These are phyloP conservation scores for Leucania comma DNA, from an alignment of 2,888 invertebrate genomes.

Conservation along the genomic window DNA sequence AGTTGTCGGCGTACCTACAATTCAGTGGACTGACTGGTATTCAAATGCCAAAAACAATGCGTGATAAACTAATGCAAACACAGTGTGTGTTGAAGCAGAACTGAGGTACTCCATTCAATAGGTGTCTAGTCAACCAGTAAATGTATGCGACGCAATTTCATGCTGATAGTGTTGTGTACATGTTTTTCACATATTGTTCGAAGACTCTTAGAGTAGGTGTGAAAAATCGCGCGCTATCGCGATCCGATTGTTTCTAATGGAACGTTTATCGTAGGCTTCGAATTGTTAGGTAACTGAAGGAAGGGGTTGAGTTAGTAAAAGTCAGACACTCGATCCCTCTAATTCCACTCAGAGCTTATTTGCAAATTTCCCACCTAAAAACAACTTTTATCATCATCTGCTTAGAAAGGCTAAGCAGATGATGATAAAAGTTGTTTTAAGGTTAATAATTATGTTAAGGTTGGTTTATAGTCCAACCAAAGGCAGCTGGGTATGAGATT, in stretches of 20 bases:
- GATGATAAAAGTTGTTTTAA: too few relatives aligned
- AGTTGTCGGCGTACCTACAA: conserved; percentile 34
- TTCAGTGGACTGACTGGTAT: conserved; percentile 52
- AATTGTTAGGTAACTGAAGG: too few relatives aligned
- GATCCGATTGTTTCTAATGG: too few relatives aligned
- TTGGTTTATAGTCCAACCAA: neutral
- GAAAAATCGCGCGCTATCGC: neutral
- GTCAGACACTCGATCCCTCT: too few relatives aligned
- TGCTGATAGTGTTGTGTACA: neutral
- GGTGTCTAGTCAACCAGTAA: conserved; percentile 14
- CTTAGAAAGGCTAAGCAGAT: too few relatives aligned
- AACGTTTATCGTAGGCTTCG: too few relatives aligned
- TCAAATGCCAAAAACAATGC: conserved; percentile 55
- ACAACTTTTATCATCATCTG: neutral
- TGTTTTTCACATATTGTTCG: conserved; percentile 2
- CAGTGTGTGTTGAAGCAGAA: conserved; percentile 40
- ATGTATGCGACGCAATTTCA: conserved; percentile 20
- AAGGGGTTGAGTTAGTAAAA: too few relatives aligned
- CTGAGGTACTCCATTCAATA: conserved; percentile 11
- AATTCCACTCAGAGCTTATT: too few relatives aligned
- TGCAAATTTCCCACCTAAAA: too few relatives aligned
- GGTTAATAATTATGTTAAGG: too few relatives aligned
- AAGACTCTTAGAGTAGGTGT: neutral
- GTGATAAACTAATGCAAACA: conserved; percentile 36
- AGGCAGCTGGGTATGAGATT: neutral